A percentile compares a stretch with the other conserved stretches of the same genome.
Conservation (phyloP, 2,113 vertebrate genomes). For the Catharus fuscescens region DNA sequence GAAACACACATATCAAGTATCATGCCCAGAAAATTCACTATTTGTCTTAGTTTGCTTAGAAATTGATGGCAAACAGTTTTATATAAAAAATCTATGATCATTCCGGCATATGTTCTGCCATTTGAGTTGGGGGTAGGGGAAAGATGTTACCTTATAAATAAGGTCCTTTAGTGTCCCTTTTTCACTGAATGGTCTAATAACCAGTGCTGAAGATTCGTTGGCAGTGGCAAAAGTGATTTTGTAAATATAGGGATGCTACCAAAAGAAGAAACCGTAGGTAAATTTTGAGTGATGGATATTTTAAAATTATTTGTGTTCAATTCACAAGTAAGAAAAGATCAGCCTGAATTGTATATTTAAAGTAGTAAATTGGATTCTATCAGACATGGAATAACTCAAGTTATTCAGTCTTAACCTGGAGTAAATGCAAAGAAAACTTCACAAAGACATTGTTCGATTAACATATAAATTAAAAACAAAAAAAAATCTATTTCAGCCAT, state of each 20-base stretch:
- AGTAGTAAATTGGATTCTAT: not conserved
- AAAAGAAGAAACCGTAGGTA: slow-evolving; percentile 62
- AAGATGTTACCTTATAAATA: slow-evolving; percentile 89
- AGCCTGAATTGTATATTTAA: not conserved
- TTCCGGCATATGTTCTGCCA: not conserved
- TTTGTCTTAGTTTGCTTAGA: not conserved
- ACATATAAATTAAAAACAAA: not conserved
- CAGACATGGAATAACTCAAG: not conserved
- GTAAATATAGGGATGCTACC: slow-evolving; percentile 88
- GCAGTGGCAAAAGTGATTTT: slow-evolving; percentile 89
- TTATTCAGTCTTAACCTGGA: not conserved
- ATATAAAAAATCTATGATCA: not conserved
- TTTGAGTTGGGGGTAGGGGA: not conserved
- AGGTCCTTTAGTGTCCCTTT: slow-evolving; percentile 94
- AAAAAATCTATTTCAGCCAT: not conserved
- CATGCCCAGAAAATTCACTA: not conserved
- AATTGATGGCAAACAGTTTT: not conserved
- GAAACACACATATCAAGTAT: not conserved
- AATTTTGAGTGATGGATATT: not conserved
- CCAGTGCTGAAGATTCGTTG: slow-evolving; percentile 89
- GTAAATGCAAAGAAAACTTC: not conserved
- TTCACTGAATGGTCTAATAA: slow-evolving; percentile 92
- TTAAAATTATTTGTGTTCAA: not conserved
- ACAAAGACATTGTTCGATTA: not conserved
- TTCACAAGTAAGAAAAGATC: not conserved